These are phyloP conservation scores for Montipora cactus DNA, from an alignment of 64 coral and sea anemone genomes.

Conservation along the genomic window DNA sequence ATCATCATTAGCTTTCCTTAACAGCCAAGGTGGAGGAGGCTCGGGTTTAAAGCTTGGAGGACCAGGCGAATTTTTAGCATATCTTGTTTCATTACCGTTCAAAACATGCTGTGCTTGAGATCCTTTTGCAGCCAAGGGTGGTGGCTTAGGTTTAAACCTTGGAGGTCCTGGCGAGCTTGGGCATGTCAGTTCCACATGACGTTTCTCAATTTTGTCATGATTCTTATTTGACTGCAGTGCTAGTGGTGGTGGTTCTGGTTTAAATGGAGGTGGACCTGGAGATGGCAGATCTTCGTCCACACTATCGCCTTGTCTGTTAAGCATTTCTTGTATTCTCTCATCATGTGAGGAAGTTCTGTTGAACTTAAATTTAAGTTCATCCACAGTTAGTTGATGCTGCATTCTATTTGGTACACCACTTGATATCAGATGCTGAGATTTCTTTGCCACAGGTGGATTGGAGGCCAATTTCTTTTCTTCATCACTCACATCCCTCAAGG, in stretches of 20 bases:
- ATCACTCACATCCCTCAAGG: not conserved
- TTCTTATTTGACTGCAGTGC: not conserved
- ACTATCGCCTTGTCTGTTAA: too few species aligned
- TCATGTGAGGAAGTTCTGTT: not conserved
- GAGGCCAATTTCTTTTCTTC: not conserved
- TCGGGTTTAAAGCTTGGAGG: slow-evolving; percentile 69
- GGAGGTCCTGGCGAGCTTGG: not conserved
- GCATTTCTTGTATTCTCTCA: not conserved
- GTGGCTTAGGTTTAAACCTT: slow-evolving; percentile 13
- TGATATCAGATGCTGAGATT: slow-evolving; percentile 49
- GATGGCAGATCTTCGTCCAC: not conserved
- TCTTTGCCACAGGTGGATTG: slow-evolving; percentile 70
- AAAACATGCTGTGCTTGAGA: not conserved
- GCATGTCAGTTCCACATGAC: not conserved
- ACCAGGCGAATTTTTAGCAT: not conserved
- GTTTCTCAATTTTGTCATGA: not conserved
- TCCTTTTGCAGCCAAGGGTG: slow-evolving; percentile 40
- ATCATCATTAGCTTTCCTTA: not conserved
- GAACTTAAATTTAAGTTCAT: slow-evolving; percentile 17
- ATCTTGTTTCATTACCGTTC: not conserved
- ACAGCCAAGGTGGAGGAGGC: slow-evolving; percentile 36
- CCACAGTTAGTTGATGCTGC: not conserved
- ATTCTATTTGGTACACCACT: not conserved
- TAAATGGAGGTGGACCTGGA: slow-evolving; percentile 13
- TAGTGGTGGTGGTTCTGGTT: slow-evolving; percentile 17